Evolutionary conservation across 2,888 invertebrate genomes (phyloP), one percentile per base, ranked within the genome.

Genomic region (Aphidoletes aphidimyza): DNA sequence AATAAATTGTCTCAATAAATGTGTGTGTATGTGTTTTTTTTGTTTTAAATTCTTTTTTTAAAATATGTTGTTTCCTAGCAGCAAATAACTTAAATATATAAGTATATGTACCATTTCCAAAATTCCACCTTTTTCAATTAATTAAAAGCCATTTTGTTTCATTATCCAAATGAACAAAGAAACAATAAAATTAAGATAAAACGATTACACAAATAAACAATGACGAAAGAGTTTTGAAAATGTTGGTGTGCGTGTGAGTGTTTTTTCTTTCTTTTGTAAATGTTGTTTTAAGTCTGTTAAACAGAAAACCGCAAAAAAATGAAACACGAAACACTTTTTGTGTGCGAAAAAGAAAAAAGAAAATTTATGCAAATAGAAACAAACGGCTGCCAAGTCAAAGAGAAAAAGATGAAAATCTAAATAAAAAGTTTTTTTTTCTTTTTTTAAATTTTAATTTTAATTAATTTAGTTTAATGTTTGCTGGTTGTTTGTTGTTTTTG

Each of bases 331-430:
- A n/a, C n/a, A n/a, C n/a, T n/a, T n/a, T n/a, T n/a, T n/a, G n/a
- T n/a, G n/a, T n/a, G n/a, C n/a, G n/a, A 45, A 45, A 45, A 45
- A 45, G 8, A 11, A 45, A 45, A 45, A 45, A n/a, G n/a, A n/a
- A n/a, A n/a, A n/a, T n/a, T n/a, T n/a, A n/a, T n/a, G n/a, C n/a
- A n/a, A n/a, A n/a, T n/a, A n/a, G n/a, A n/a, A n/a, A n/a, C n/a
- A 42, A 9, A 42, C 42, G 42, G 42, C 42, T 14, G 14, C 30
- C 17, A 69, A 69, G 30, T 69, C 69, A 69, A 30, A 30, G 14
- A 6, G 69, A 69, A 69, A 69, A 69, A 69, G 69, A 69, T 69
- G 69, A 69, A 69, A 30, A n/a, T 69, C 69, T 69, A 69, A 69
- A 69, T 69, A 69, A 69, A 69, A 69, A 34, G n/a, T n/a, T n/a